These are phyloP conservation scores for Philaethria dido DNA, from an alignment of 2,888 invertebrate genomes.

Conservation along the genomic window DNA sequence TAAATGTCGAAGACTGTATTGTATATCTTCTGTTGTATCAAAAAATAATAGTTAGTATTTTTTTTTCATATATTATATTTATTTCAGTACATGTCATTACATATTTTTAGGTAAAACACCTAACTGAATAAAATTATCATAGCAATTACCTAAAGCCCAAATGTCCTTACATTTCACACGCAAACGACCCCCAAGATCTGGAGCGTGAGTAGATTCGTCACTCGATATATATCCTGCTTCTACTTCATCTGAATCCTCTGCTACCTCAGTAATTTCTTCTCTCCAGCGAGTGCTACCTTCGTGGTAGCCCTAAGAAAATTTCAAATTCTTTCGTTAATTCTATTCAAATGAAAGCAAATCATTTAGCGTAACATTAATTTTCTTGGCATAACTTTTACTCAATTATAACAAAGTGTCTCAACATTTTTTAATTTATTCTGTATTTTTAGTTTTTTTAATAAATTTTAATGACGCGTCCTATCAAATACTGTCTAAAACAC, in stretches of 20 bases:
- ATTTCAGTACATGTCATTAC: too few relatives aligned
- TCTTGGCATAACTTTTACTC: neutral
- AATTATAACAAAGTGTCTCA: neutral
- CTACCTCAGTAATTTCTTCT: conserved; percentile 67
- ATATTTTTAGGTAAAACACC: too few relatives aligned
- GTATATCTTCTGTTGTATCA: conserved; percentile 67
- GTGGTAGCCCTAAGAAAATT: conserved; percentile 57
- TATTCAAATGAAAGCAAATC: neutral
- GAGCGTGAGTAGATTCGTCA: conserved; percentile 79
- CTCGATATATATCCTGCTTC: conserved; percentile 81
- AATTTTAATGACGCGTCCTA: too few relatives aligned
- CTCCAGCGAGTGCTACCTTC: conserved; percentile 73
- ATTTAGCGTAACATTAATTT: neutral
- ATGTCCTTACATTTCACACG: conserved; percentile 75
- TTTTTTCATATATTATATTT: neutral
- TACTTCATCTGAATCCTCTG: conserved; percentile 71
- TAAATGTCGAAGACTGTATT: conserved; percentile 64
- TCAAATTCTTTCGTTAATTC: neutral
- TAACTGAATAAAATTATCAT: neutral
- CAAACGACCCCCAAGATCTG: conserved; percentile 73
- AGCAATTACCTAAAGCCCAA: conserved; percentile 70
- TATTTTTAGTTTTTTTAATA: neutral
- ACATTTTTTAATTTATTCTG: neutral
- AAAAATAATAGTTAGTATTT: conserved; percentile 13
- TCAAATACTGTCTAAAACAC: neutral